phyloP scores from a whole-genome alignment of 2,888 invertebrate species.

The Apotomis betuletana region DNA sequence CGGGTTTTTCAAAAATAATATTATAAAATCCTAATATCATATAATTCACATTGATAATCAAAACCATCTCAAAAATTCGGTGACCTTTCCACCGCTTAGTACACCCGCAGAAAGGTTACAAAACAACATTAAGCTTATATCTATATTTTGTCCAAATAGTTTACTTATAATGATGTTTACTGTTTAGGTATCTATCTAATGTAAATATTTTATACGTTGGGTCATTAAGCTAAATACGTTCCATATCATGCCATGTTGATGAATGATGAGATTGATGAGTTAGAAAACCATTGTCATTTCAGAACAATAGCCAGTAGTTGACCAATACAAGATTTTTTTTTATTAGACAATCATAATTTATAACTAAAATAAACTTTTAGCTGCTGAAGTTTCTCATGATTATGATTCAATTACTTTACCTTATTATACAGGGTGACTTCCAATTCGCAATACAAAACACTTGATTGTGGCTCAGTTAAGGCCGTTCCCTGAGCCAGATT shows the following conservation, averaged over 20 bases:
- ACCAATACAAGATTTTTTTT: not conserved
- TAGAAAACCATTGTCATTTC: conserved; percentile 24
- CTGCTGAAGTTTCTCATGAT: too few species aligned
- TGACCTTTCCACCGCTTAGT: not conserved
- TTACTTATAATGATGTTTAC: too few species aligned
- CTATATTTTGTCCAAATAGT: not conserved
- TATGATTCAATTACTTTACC: too few species aligned
- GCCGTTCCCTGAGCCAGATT: too few species aligned
- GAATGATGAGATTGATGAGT: conserved; percentile 20
- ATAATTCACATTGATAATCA: too few species aligned
- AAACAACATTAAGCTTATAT: not conserved
- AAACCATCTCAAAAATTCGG: not conserved
- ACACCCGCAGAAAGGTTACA: not conserved
- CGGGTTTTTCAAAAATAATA: too few species aligned
- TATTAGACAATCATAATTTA: not conserved
- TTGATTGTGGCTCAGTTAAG: too few species aligned
- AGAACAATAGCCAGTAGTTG: conserved; percentile 11
- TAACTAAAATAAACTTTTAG: not conserved
- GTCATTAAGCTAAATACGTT: conserved; percentile 13
- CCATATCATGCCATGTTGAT: conserved; percentile 7
- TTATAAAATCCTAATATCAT: too few species aligned
- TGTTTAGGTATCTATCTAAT: not conserved
- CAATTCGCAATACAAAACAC: too few species aligned
- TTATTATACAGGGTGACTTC: too few species aligned
- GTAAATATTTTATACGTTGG: conserved; percentile 7